These are phyloP conservation scores for Oncorhynchus keta DNA, from an alignment of 2,113 vertebrate species.

Conservation along the genomic window DNA sequence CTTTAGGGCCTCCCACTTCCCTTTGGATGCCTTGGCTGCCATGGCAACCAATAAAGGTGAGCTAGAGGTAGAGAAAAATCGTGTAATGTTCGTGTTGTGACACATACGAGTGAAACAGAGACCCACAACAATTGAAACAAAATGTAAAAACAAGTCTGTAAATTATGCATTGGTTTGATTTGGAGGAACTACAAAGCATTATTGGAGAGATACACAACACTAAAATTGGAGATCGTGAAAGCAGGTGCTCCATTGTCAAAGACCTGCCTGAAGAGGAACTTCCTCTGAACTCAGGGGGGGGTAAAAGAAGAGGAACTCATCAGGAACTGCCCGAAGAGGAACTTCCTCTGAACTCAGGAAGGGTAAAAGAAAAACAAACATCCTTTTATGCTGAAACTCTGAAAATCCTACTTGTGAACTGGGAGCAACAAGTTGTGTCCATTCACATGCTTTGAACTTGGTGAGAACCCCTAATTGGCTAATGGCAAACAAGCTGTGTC, in stretches of 20 bases:
- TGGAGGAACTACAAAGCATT: neutral
- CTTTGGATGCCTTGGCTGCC: constrained; percentile 66
- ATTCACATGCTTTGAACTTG: too few relatives aligned
- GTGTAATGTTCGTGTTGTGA: neutral
- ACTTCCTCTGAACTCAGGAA: neutral
- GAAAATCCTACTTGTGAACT: too few relatives aligned
- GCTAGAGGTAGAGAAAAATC: neutral
- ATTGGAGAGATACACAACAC: neutral
- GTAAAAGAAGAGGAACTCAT: too few relatives aligned
- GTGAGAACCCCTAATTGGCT: too few relatives aligned
- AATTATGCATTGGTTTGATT: neutral
- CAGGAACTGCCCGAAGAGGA: neutral
- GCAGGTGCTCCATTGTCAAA: neutral
- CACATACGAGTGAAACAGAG: neutral
- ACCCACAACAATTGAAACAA: neutral
- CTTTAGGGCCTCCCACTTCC: constrained; percentile 82
- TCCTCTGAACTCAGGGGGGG: neutral
- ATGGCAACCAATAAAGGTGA: constrained; percentile 19
- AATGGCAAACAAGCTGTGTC: too few relatives aligned
- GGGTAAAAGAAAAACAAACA: neutral
- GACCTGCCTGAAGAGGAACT: neutral
- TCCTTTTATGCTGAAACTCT: neutral
- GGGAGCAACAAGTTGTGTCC: too few relatives aligned
- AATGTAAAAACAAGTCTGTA: neutral
- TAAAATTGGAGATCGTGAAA: neutral